A percentile compares a stretch with the other conserved stretches of the same genome.
phyloP scores from a whole-genome alignment of 2,113 vertebrate genomes.

The Addax nasomaculatus region DNA sequence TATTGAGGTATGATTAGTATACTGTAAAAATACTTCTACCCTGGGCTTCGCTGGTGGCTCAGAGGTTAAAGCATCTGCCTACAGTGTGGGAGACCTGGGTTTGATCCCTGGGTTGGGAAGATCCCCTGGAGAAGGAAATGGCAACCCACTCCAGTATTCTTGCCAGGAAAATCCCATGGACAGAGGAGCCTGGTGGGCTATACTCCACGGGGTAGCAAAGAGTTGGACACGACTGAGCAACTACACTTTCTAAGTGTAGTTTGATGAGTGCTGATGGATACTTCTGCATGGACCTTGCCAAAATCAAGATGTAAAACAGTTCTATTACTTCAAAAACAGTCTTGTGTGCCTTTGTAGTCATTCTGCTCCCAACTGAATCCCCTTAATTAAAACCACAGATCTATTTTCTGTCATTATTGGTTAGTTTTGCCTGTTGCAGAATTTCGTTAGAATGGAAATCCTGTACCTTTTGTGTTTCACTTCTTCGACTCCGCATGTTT shows the following conservation, averaged over 20 bases:
- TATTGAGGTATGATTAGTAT: not conserved
- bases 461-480: not conserved
- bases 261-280: not conserved
- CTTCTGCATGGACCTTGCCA: not conserved
- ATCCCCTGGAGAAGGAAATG: not conserved
- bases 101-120: too few relatives aligned
- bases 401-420: not conserved
- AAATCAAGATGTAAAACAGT: not conserved
- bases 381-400: not conserved
- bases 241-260: not conserved
- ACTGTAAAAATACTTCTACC: not conserved
- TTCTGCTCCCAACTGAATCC: not conserved
- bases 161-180: not conserved
- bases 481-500: conserved; percentile 12
- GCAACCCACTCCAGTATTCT: not conserved
- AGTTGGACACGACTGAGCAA: not conserved
- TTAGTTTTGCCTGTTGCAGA: not conserved
- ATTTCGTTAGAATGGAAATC: conserved; percentile 12
- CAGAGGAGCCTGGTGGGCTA: not conserved
- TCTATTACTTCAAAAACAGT: not conserved
- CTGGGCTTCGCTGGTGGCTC: not conserved
- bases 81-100: too few relatives aligned
- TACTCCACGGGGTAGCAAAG: not conserved
- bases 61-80: not conserved
- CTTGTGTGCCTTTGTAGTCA: not conserved